Evolutionary conservation across 1,140 invertebrate species (phyloP), one percentile per base, ranked within the genome.

Genomic region (Drosophila pseudoobscura): DNA sequence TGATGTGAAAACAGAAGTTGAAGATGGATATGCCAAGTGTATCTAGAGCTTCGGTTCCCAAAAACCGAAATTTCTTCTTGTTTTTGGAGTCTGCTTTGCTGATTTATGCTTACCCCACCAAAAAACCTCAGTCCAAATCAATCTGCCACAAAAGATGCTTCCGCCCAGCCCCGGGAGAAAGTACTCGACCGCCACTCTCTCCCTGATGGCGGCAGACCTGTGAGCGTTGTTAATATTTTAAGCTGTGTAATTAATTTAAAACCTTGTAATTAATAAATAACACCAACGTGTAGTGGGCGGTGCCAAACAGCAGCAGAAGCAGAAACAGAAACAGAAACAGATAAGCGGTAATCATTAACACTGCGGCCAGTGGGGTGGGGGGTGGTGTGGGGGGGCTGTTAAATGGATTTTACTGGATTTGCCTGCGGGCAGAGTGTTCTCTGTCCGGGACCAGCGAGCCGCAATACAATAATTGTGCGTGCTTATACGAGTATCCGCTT

Each of bases 191-290:
- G 2, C 31, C 31, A 11, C 8, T 35, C 9, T 49, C 65, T n/a
- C 9, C 31, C 39, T 55, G 60, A 0, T 11, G 9, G 17, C 17
- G 31, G 9, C 9, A 35, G 9, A 11, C 54, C 63, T 65, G 62
- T 44, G 8, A 57, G 74, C 68, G 69, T 62, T 87, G 80, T 84
- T 82, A 80, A 84, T 84, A 84, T 80, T 84, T 87, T 82, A 87
- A 84, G 80, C 82, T 75, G 73, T 66, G 78, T 84, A 84, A 84
- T 84, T 84, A 87, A 87, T 84, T 84, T 84, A 80, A 84, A 87
- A 79, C 82, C 74, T 70, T 85, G 82, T 87, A 84, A 84, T 84
- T 87, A 84, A 84, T 84, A 84, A 84, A 76, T 78, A 80, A 77
- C 77, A 63, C 66, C 75, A 71, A 55, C 64, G 75, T 74, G 52